Evolutionary conservation across 2,888 invertebrate species (phyloP).

Genomic region (Amaurobius ferox): DNA sequence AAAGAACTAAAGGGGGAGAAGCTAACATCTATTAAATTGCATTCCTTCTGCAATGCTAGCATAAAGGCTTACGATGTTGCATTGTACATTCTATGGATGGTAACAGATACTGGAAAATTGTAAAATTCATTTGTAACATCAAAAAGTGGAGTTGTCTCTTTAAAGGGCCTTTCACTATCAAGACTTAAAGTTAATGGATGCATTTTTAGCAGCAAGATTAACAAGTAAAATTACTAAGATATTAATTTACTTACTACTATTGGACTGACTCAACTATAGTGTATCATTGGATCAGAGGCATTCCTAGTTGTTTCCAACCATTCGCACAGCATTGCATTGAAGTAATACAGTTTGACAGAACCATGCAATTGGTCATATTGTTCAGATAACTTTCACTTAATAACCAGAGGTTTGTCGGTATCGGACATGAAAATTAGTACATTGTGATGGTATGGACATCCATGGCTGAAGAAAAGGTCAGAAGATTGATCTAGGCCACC

Average conservation of each 20-base stretch:
- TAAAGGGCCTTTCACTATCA: neutral
- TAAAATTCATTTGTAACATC: neutral
- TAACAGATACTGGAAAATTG: neutral
- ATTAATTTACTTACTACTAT: too few species aligned
- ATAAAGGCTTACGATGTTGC: slow-evolving; percentile 6
- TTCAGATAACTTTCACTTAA: slow-evolving; percentile 74
- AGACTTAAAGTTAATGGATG: neutral
- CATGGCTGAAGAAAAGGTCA: slow-evolving; percentile 20
- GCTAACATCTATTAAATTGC: neutral
- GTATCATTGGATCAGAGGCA: slow-evolving; percentile 6
- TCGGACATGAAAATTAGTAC: slow-evolving; percentile 41
- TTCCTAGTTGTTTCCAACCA: neutral
- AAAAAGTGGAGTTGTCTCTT: slow-evolving; percentile 11
- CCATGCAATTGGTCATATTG: neutral
- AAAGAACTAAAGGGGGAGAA: neutral
- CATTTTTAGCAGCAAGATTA: slow-evolving; percentile 18
- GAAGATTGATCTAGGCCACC: neutral
- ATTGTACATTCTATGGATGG: neutral
- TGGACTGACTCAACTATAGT: neutral
- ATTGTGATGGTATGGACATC: slow-evolving; percentile 73
- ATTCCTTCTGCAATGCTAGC: slow-evolving; percentile 19
- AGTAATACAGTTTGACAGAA: neutral
- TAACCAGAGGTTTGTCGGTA: slow-evolving; percentile 73
- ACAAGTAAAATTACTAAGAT: neutral
- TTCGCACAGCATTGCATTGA: neutral